phyloP scores from a whole-genome alignment of 2,797 vertebrate species.

The Melanogrammus aeglefinus region DNA sequence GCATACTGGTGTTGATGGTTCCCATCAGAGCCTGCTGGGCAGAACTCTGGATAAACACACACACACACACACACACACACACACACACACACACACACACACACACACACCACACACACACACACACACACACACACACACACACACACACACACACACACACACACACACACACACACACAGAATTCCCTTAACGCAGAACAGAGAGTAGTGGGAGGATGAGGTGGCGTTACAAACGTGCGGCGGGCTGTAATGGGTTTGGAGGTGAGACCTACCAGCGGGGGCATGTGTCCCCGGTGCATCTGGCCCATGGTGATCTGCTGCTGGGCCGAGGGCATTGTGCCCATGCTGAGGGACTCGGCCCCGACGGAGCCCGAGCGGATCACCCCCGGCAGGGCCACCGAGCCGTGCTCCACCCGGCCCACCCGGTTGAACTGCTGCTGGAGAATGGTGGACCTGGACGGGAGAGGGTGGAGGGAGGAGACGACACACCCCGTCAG shows the following conservation, averaged over 20 bases:
- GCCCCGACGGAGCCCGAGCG: constrained; percentile 91
- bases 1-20: constrained; percentile 98
- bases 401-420: constrained; percentile 89
- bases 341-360: constrained; percentile 90
- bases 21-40: constrained; percentile 98
- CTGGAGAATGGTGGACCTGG: constrained; percentile 92
- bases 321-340: constrained; percentile 95
- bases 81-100: too few species aligned
- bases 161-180: neutral
- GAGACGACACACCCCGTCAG: neutral
- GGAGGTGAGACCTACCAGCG: constrained; percentile 77
- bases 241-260: neutral
- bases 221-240: neutral
- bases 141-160: too few species aligned
- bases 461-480: neutral
- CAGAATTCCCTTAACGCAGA: neutral
- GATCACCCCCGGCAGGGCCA: constrained; percentile 93
- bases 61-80: neutral
- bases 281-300: constrained; percentile 98
- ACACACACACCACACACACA: too few species aligned
- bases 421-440: constrained; percentile 96
- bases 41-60: constrained; percentile 78
- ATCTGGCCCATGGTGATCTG: constrained; percentile 95
- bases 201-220: neutral
- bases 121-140: too few species aligned